Percentiles rank a stretch among this genome's conserved stretches.
Conservation (phyloP, 2,797 vertebrate genomes). For the Molossus molossus region DNA sequence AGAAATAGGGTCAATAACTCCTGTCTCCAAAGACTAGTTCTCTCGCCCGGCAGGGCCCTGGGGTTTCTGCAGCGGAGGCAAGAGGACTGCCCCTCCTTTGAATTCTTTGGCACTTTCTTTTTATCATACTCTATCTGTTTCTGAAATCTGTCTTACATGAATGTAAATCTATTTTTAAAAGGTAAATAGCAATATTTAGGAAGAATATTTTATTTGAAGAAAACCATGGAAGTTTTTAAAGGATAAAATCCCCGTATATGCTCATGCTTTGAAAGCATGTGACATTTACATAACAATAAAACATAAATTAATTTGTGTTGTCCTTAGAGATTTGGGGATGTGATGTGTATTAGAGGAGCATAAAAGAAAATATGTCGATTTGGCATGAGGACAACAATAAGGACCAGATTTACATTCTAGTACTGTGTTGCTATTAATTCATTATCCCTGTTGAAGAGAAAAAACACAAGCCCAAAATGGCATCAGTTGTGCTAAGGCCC, state of each 20-base stretch:
- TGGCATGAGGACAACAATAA: not conserved
- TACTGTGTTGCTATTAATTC: not conserved
- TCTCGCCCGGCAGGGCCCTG: not conserved
- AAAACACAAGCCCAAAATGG: not conserved
- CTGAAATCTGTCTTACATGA: conserved; percentile 47
- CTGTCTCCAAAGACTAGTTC: not conserved
- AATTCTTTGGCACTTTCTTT: conserved; percentile 53
- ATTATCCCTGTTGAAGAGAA: not conserved
- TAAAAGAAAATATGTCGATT: not conserved
- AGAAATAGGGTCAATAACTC: conserved; percentile 61
- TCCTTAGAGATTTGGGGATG: not conserved
- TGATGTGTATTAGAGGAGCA: not conserved
- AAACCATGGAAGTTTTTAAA: conserved; percentile 46
- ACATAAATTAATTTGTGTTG: conserved; percentile 59
- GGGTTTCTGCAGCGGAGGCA: not conserved
- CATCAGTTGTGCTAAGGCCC: not conserved
- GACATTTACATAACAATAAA: conserved; percentile 38
- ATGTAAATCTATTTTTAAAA: conserved; percentile 62
- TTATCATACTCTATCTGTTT: conserved; percentile 27
- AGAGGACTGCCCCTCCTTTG: conserved; percentile 30
- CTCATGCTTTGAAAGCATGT: conserved; percentile 14
- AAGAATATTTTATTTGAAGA: conserved; percentile 63
- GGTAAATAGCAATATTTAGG: conserved; percentile 31
- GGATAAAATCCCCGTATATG: conserved; percentile 37
- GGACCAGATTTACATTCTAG: not conserved